Evolutionary conservation across 2,113 vertebrate species (phyloP).

Genomic region (Rhinolophus ferrumequinum): DNA sequence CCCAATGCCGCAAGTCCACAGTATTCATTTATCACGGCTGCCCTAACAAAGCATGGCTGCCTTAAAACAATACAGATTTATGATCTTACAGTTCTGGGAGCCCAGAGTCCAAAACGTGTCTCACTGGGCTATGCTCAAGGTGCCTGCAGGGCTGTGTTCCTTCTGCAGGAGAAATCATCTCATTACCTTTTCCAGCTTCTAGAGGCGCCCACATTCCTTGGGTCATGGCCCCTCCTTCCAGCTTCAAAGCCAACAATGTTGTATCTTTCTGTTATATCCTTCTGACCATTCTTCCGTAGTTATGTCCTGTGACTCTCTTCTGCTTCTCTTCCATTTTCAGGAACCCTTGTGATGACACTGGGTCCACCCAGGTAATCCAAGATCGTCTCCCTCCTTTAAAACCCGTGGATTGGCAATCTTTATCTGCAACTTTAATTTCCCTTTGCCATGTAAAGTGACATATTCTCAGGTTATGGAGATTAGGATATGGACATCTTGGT

Average conservation of each 20-base stretch:
- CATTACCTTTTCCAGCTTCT: neutral
- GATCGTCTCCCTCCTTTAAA: accelerated
- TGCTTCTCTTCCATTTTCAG: accelerated
- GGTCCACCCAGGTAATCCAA: neutral
- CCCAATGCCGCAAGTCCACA: accelerated
- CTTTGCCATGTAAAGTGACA: accelerated
- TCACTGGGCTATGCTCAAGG: accelerated
- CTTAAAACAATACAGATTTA: neutral
- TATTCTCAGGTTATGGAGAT: neutral
- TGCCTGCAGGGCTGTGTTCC: accelerated
- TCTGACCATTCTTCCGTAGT: neutral
- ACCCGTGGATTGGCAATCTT: neutral
- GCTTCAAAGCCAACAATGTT: neutral
- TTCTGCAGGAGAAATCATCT: neutral
- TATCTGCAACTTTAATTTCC: neutral
- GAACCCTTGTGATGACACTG: accelerated
- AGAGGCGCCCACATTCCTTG: accelerated
- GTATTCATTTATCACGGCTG: accelerated
- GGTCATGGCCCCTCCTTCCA: neutral
- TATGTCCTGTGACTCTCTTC: accelerated
- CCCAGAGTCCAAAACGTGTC: neutral
- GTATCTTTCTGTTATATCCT: accelerated
- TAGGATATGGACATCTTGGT: neutral
- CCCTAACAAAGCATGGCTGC: too few species aligned
- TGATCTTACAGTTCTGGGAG: neutral